Percentiles rank a stretch among this genome's conserved stretches.
These are phyloP conservation scores for Crocuta crocuta DNA, from an alignment of 2,113 vertebrate genomes.

Conservation along the genomic window DNA sequence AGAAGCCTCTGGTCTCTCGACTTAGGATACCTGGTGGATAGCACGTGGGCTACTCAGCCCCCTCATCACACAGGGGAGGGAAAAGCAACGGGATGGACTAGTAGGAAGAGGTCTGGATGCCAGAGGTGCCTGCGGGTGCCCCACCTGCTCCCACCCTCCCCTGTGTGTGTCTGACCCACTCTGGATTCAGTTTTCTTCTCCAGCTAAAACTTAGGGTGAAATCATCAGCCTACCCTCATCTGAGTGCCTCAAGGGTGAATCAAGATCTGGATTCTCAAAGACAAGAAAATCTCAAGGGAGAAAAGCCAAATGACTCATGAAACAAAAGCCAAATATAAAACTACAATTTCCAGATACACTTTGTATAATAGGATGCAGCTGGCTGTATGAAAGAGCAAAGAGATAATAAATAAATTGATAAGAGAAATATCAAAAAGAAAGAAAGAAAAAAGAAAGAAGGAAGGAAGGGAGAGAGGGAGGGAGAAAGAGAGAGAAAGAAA, in stretches of 20 bases:
- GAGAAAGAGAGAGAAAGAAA: not conserved
- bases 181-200: slow-evolving; percentile 13
- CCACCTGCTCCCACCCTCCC: not conserved
- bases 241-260: not conserved
- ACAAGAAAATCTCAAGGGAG: not conserved
- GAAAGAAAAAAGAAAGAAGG: not conserved
- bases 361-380: not conserved
- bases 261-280: not conserved
- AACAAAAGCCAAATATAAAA: not conserved
- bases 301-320: not conserved
- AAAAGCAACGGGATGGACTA: not conserved
- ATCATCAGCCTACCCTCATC: not conserved
- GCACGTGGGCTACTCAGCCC: not conserved
- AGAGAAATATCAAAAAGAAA: not conserved
- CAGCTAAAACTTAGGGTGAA: not conserved
- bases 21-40: not conserved
- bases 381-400: not conserved
- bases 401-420: not conserved
- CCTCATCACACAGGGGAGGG: not conserved
- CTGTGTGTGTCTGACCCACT: not conserved
- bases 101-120: not conserved
- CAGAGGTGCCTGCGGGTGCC: rapidly evolving
- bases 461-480: not conserved
- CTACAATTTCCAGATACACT: not conserved
- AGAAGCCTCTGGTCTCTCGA: not conserved